Evolutionary conservation across 2,113 vertebrate genomes (phyloP).

Genomic region (Petromus typicus): DNA sequence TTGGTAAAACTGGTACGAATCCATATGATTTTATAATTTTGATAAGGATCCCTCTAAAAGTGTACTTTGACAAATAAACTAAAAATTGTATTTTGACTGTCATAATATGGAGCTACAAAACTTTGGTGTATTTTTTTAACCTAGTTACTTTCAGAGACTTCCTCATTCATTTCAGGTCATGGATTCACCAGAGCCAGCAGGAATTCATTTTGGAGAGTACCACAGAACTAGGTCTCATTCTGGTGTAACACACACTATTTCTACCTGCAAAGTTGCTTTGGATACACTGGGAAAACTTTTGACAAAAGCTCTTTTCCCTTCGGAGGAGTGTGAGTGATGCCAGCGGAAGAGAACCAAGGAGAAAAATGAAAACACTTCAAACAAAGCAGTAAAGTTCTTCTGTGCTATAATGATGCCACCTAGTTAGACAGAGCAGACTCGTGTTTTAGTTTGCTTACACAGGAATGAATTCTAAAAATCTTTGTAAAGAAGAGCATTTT

Average conservation of each 20-base stretch:
- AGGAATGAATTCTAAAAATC: constrained; percentile 33
- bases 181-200: not conserved
- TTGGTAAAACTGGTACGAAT: not conserved
- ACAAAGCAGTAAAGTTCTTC: not conserved
- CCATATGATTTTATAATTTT: not conserved
- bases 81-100: not conserved
- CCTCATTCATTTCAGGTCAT: constrained; percentile 36
- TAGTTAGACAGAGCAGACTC: not conserved
- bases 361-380: not conserved
- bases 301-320: constrained; percentile 62
- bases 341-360: not conserved
- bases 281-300: constrained; percentile 56
- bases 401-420: not conserved
- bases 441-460: not conserved
- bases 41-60: not conserved
- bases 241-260: not conserved
- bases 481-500: constrained; percentile 18
- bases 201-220: constrained; percentile 21
- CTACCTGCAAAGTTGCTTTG: constrained; percentile 12
- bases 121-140: constrained; percentile 26
- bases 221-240: not conserved
- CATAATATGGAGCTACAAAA: constrained; percentile 3
- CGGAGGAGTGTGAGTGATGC: not conserved
- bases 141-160: constrained; percentile 43
- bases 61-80: not conserved